Conservation (phyloP, 2,113 vertebrate genomes). For the Fulica atra region DNA sequence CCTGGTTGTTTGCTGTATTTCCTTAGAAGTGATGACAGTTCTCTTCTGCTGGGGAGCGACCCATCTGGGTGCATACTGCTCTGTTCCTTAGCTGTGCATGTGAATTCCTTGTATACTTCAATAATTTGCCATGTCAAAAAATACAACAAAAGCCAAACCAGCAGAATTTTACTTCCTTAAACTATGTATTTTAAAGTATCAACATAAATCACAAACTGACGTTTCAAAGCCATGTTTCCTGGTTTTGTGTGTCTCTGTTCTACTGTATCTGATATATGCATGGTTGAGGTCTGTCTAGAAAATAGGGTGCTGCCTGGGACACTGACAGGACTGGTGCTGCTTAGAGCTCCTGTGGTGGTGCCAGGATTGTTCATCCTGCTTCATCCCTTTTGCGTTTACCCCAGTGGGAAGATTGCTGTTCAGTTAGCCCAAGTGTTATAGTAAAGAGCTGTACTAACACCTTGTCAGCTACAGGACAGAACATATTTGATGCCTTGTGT, state of each 20-base stretch:
- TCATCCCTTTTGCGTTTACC: neutral
- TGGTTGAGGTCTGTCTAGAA: neutral
- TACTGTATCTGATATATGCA: rapidly evolving
- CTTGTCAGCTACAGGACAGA: neutral
- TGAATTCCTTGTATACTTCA: neutral
- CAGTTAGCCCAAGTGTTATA: neutral
- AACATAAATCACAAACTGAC: neutral
- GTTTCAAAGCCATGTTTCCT: neutral
- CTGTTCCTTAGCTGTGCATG: neutral
- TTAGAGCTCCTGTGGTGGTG: neutral
- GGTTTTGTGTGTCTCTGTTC: neutral
- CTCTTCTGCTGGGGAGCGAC: neutral
- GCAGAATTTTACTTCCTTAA: neutral
- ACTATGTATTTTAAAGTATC: neutral
- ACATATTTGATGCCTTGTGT: neutral
- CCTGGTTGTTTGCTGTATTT: neutral
- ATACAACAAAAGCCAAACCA: neutral
- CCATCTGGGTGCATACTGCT: neutral
- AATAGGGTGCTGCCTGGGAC: neutral
- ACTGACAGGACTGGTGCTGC: neutral
- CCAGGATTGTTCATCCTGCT: neutral
- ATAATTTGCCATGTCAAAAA: neutral
- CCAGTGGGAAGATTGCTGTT: neutral
- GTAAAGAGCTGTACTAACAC: neutral
- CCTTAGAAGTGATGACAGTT: neutral